phyloP scores from a whole-genome alignment of 1,140 invertebrate species.

The Eupeodes corollae region DNA sequence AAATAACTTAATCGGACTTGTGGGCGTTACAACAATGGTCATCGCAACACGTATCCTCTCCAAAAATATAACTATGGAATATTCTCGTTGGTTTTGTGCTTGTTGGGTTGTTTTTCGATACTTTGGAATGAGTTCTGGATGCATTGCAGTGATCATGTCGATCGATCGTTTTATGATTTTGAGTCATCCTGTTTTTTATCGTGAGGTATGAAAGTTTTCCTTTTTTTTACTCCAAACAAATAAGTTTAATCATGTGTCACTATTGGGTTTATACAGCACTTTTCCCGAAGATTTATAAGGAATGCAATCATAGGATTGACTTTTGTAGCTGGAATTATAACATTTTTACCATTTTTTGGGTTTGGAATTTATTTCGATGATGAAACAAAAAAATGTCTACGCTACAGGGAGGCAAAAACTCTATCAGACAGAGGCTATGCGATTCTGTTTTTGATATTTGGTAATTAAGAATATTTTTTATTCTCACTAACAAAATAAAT shows the following conservation, averaged over 20 bases:
- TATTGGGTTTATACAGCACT: too few relatives aligned
- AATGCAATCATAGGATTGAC: slow-evolving; percentile 55
- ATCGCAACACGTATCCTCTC: too few relatives aligned
- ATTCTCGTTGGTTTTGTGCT: slow-evolving; percentile 42
- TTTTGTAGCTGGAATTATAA: slow-evolving; percentile 53
- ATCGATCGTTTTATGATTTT: slow-evolving; percentile 69
- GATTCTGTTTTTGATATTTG: slow-evolving; percentile 43
- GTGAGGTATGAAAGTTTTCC: too few relatives aligned
- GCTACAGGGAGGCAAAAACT: slow-evolving; percentile 55
- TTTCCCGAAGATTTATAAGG: slow-evolving; percentile 47
- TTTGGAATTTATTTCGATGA: slow-evolving; percentile 55
- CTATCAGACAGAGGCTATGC: slow-evolving; percentile 55
- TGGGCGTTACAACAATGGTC: too few relatives aligned
- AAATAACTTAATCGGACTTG: too few relatives aligned
- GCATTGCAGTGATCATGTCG: slow-evolving; percentile 71
- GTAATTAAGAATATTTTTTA: too few relatives aligned
- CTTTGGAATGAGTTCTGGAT: slow-evolving; percentile 69
- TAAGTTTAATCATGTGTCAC: too few relatives aligned
- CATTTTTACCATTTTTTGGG: slow-evolving; percentile 57
- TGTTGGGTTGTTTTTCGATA: slow-evolving; percentile 55
- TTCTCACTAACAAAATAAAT: too few relatives aligned
- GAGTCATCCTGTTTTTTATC: slow-evolving; percentile 50
- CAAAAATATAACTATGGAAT: too few relatives aligned
- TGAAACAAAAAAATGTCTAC: slow-evolving; percentile 41
- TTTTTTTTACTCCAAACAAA: too few relatives aligned